Percentiles rank a stretch among this genome's conserved stretches.
Evolutionary conservation across 2,113 vertebrate species (phyloP).

Genomic region (Bufo gargarizans): DNA sequence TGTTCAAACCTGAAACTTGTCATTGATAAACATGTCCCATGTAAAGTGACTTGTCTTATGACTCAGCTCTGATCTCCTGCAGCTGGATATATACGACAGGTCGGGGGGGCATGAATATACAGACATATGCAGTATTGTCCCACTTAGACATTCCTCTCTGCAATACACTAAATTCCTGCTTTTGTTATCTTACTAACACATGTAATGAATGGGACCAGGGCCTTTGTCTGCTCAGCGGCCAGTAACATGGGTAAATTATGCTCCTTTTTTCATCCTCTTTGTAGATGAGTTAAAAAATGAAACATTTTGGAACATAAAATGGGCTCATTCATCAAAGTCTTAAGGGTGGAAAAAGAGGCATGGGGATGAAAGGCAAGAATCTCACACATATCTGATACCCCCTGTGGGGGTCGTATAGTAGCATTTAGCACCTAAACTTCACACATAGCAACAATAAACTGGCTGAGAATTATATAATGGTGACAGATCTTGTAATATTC

Average conservation of each 20-base stretch:
- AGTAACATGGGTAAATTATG: constrained; percentile 11
- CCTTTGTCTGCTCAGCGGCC: constrained; percentile 16
- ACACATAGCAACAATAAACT: neutral
- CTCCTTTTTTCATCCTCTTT: constrained; percentile 11
- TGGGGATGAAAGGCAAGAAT: neutral
- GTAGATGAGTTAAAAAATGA: constrained; percentile 29
- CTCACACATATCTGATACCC: neutral
- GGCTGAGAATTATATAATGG: too few relatives aligned
- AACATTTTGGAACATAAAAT: constrained; percentile 41
- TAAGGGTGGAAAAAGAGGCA: neutral
- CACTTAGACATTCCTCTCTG: constrained; percentile 72
- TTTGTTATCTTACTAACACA: constrained; percentile 35
- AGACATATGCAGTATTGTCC: constrained; percentile 33
- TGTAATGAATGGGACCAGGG: constrained; percentile 21
- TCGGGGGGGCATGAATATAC: neutral
- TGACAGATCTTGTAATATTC: too few relatives aligned
- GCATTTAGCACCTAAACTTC: neutral
- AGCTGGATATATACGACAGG: too few relatives aligned
- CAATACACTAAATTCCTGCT: constrained; percentile 62
- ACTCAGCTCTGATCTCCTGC: too few relatives aligned
- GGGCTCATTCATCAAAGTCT: constrained; percentile 11
- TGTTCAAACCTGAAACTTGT: too few relatives aligned
- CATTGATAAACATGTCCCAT: too few relatives aligned
- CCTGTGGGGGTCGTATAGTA: too few relatives aligned
- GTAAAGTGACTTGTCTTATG: too few relatives aligned